Conservation (phyloP, 1,140 invertebrate genomes). For the Radopholus similis region DNA sequence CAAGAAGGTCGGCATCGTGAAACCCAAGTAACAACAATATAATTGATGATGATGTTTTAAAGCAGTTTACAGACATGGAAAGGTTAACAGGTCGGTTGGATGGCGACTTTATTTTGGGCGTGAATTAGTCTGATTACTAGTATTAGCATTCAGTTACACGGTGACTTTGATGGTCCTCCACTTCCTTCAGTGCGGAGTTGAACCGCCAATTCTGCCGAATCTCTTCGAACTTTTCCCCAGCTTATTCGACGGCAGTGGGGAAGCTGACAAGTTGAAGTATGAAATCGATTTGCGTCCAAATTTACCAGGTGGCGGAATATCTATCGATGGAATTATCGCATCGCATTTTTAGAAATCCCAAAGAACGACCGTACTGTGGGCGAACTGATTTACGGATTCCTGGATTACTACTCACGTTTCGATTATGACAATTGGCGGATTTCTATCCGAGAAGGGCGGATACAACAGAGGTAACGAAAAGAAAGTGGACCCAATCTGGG, state of each 20-base stretch:
- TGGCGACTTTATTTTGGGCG: too few species aligned
- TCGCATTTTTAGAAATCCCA: conserved; percentile 63
- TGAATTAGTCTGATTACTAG: too few species aligned
- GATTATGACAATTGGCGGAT: conserved; percentile 75
- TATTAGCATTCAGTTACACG: too few species aligned
- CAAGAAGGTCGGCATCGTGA: conserved; percentile 3
- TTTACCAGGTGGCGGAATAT: conserved; percentile 19
- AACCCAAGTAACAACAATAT: neutral
- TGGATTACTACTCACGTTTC: conserved; percentile 75
- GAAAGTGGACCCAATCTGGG: neutral
- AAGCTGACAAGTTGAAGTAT: conserved; percentile 24
- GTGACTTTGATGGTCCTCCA: conserved; percentile 89
- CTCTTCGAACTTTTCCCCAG: conserved; percentile 37
- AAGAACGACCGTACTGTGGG: conserved; percentile 73
- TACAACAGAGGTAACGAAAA: conserved; percentile 65
- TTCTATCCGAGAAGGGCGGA: conserved; percentile 73
- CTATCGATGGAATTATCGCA: neutral
- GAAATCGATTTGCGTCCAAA: conserved; percentile 10
- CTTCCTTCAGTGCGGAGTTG: conserved; percentile 80
- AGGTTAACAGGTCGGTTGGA: too few species aligned
- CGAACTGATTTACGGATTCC: conserved; percentile 81
- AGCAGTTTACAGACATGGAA: neutral
- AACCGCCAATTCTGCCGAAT: conserved; percentile 56
- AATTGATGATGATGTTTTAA: conserved; percentile 23
- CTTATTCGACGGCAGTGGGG: conserved; percentile 25